Conservation (phyloP, 2,888 invertebrate species). For the Beris chalybata region DNA sequence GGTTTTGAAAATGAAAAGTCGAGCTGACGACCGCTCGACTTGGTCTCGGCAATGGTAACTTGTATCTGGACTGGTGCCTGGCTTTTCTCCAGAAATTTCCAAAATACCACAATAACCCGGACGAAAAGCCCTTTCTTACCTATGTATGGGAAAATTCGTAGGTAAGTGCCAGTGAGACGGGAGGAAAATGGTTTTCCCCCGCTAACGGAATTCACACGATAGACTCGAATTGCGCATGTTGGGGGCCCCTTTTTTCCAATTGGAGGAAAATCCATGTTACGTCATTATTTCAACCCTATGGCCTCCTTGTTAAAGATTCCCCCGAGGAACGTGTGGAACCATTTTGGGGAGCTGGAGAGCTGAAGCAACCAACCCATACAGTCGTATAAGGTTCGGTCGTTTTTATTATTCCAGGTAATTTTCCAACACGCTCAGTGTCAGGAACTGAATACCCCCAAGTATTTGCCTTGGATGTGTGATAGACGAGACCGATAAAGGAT, state of each 20-base stretch:
- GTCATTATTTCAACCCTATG: conserved; percentile 34
- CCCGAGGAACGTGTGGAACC: not conserved
- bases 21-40: conserved; percentile 54
- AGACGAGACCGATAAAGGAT: not conserved
- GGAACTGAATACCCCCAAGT: not conserved
- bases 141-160: conserved; percentile 12
- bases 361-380: conserved; percentile 4
- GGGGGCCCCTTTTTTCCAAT: conserved; percentile 33
- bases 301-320: not conserved
- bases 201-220: conserved; percentile 8
- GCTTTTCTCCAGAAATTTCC: conserved; percentile 39
- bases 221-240: conserved; percentile 39
- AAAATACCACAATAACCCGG: conserved; percentile 17
- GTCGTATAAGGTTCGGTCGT: no score
- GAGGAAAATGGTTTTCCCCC: conserved; percentile 1
- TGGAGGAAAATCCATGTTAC: conserved; percentile 38
- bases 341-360: conserved; percentile 2
- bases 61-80: conserved; percentile 51
- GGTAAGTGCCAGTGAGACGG: not conserved
- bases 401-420: conserved; percentile 1
- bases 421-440: not conserved
- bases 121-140: conserved; percentile 7
- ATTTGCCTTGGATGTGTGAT: conserved; percentile 15
- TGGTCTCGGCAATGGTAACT: conserved; percentile 58
- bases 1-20: conserved; percentile 38